phyloP scores from a whole-genome alignment of 2,797 vertebrate genomes.

The Girardinus metallicus region DNA sequence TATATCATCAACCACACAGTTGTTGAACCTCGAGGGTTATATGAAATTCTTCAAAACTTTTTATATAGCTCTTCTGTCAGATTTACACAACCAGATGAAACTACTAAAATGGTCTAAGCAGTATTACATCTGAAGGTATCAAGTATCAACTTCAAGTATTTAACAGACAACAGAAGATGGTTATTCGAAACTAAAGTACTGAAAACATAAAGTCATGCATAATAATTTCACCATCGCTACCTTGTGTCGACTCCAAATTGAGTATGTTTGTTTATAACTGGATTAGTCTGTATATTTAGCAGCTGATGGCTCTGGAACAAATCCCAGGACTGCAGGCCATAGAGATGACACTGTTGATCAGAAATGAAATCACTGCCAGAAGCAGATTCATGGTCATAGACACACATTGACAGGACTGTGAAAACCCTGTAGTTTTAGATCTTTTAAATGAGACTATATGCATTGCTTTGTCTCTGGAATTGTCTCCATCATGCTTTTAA shows the following conservation, averaged over 20 bases:
- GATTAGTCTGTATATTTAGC: slow-evolving; percentile 74
- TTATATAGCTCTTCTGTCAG: neutral
- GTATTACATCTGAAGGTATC: neutral
- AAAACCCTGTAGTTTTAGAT: slow-evolving; percentile 40
- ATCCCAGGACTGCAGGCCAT: slow-evolving; percentile 71
- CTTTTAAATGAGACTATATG: slow-evolving; percentile 29
- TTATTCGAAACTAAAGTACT: slow-evolving; percentile 1
- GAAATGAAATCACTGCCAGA: slow-evolving; percentile 51
- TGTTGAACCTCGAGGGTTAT: neutral
- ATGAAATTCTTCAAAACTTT: neutral
- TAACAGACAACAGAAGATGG: slow-evolving; percentile 10
- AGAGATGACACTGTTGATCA: slow-evolving; percentile 54
- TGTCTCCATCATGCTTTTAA: slow-evolving; percentile 25
- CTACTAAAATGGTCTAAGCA: neutral
- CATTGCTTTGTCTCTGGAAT: slow-evolving; percentile 23
- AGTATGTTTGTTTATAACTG: slow-evolving; percentile 44
- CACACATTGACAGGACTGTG: slow-evolving; percentile 28
- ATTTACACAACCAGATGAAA: neutral
- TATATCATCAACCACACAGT: neutral
- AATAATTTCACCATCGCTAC: slow-evolving; percentile 30
- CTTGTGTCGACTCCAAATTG: slow-evolving; percentile 21
- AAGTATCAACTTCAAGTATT: neutral
- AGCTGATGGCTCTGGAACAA: slow-evolving; percentile 69
- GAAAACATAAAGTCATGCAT: slow-evolving; percentile 18
- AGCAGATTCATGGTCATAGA: slow-evolving; percentile 55